Evolutionary conservation across 2,113 vertebrate species (phyloP), one percentile per base, ranked within the genome.

Genomic region (Megaleporinus macrocephalus): DNA sequence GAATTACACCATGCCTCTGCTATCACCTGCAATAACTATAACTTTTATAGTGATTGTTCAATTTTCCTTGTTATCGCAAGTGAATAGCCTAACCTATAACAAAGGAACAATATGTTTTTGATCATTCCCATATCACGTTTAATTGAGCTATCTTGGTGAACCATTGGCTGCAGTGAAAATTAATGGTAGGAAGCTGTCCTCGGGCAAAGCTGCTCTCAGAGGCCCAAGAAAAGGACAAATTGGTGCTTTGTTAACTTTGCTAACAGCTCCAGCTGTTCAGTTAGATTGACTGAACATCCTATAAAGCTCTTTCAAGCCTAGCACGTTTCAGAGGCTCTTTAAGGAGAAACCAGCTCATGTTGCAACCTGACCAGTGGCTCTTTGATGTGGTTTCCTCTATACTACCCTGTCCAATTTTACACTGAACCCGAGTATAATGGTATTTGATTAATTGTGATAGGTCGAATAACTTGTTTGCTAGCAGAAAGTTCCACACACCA

Each of bases 381-480:
- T 85, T 85, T 85, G 76, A 84, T 79, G 76, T 62, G 53, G 53
- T 76, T 3, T 14, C 49, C 49, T 51, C 41, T 44, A 9, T 7
- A 44, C 41, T 44, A 44, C n/a, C n/a, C n/a, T n/a, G n/a, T n/a
- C n/a, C n/a, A 36, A 36, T 4, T 7, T 36, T 36, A 36, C 7
- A 36, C 7, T 36, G 3, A 36, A 36, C 7, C 3, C 36, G 3
- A 49, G 4, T 49, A 49, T 49, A 49, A 14, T 49, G 47, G 47
- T 6, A 13, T 49, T 1, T 49, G 11, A 13, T 12, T 12, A 7
- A 51, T 16, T 51, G 11, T 18, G 16, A 51, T 51, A 15, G 49
- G 1, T 1, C 2, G 1, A 15, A 3, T 16, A 14, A 51, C 14
- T 16, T 51, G 14, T 51, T 51, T 16, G 49, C 49, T 1, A 3